phyloP scores from a whole-genome alignment of 2,113 vertebrate species.

The Stegostoma tigrinum region DNA sequence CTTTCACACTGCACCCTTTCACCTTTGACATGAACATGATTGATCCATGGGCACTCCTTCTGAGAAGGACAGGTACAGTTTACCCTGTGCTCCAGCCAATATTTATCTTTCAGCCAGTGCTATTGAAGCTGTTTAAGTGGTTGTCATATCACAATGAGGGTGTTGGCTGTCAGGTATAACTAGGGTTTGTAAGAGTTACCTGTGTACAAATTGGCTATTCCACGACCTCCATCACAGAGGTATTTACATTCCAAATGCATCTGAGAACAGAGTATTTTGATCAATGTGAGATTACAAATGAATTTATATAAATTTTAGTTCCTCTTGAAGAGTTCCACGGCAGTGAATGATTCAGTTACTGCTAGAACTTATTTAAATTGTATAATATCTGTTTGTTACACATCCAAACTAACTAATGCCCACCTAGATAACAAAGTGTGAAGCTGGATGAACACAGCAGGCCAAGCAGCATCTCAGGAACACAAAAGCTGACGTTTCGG shows the following conservation, averaged over 20 bases:
- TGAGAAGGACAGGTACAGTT: neutral
- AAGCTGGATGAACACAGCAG: no score
- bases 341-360: neutral
- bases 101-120: no score
- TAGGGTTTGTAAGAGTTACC: neutral
- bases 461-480: no score
- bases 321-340: neutral
- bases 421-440: no score
- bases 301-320: neutral
- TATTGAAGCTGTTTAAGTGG: no score
- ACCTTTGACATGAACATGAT: no score
- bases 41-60: neutral
- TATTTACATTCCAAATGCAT: neutral
- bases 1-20: no score
- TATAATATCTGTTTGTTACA: neutral
- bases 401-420: neutral
- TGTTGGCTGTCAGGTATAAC: no score
- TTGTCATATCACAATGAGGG: no score
- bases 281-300: neutral
- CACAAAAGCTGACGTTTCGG: no score
- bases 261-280: neutral
- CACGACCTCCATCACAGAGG: neutral
- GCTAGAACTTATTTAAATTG: neutral
- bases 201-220: neutral
- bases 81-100: neutral